These are phyloP conservation scores for Stercorarius parasiticus DNA, from an alignment of 2,113 vertebrate species.

Conservation along the genomic window DNA sequence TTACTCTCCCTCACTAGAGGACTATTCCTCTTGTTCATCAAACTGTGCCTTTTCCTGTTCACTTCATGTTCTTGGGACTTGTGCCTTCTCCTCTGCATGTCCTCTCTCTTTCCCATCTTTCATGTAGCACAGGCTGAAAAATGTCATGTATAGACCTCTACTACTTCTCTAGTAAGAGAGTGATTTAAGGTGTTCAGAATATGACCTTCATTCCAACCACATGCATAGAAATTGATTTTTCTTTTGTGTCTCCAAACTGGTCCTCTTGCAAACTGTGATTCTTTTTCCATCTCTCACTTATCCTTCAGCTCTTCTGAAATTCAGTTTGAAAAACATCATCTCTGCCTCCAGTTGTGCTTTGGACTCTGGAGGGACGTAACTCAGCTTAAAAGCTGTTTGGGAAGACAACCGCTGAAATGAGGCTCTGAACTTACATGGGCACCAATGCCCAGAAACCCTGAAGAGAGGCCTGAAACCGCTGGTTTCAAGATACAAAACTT, in stretches of 20 bases:
- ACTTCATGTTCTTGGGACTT: neutral
- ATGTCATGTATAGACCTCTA: neutral
- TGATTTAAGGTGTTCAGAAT: neutral
- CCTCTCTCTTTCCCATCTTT: neutral
- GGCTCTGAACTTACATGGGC: neutral
- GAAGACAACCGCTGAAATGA: neutral
- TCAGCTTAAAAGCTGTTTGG: neutral
- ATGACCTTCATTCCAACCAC: neutral
- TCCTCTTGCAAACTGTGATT: neutral
- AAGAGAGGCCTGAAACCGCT: neutral
- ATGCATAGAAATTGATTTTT: neutral
- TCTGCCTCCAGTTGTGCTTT: neutral
- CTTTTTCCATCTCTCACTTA: neutral
- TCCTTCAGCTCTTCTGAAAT: neutral
- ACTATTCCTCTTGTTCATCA: neutral
- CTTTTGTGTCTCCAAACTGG: neutral
- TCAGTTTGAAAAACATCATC: neutral
- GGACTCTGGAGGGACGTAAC: neutral
- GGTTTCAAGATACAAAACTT: neutral
- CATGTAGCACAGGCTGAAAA: neutral
- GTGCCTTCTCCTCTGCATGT: neutral
- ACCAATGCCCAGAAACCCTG: neutral
- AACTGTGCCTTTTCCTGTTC: neutral
- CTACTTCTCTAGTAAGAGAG: neutral
- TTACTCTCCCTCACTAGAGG: neutral